These are phyloP conservation scores for Charanyca ferruginea DNA, from an alignment of 2,888 invertebrate genomes.

Conservation along the genomic window DNA sequence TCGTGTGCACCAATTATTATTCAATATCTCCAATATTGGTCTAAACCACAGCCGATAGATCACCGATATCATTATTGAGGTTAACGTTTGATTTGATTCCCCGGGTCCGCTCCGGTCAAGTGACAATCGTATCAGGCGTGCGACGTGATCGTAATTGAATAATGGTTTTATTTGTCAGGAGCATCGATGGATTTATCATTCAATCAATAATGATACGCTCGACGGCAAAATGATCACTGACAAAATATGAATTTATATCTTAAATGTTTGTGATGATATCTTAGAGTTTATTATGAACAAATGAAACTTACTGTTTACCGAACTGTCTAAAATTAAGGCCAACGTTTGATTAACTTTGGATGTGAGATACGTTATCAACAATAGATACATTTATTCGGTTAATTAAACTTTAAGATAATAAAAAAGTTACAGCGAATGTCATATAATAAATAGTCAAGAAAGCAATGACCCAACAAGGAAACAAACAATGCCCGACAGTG, in stretches of 20 bases:
- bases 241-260: conserved; percentile 63
- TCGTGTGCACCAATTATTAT: conserved; percentile 89
- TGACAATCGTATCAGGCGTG: conserved; percentile 79
- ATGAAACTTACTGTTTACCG: conserved; percentile 64
- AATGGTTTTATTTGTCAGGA: conserved; percentile 78
- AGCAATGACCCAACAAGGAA: conserved; percentile 70
- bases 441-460: conserved; percentile 66
- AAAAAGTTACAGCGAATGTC: conserved; percentile 38
- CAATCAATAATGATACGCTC: conserved; percentile 70
- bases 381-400: conserved; percentile 64
- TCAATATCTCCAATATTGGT: conserved; percentile 82
- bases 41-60: conserved; percentile 66
- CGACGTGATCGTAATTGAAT: conserved; percentile 82
- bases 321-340: conserved; percentile 72
- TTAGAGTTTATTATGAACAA: conserved; percentile 39
- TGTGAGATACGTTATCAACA: conserved; percentile 72
- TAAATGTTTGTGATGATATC: conserved; percentile 50
- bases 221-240: conserved; percentile 56
- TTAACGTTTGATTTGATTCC: conserved; percentile 80
- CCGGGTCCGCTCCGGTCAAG: conserved; percentile 81
- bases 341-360: conserved; percentile 75
- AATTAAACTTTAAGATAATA: conserved; percentile 57
- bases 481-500: conserved; percentile 66
- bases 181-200: conserved; percentile 76
- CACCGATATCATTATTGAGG: conserved; percentile 79